Evolutionary conservation across 2,797 vertebrate genomes (phyloP).

Genomic region (Arrhamphus sclerolepis): DNA sequence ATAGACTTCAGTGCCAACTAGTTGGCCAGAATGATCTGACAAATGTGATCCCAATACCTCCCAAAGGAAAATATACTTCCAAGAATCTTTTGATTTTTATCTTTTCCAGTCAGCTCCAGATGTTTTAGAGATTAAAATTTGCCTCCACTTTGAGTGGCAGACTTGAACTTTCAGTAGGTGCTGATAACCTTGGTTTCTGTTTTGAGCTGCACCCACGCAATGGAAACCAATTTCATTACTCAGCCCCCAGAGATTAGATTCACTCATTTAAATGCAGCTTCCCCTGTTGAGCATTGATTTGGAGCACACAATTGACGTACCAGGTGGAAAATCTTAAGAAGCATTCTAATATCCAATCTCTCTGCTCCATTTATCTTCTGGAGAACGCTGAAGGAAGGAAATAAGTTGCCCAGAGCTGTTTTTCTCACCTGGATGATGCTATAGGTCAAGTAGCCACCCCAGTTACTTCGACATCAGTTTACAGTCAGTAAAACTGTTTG

Average conservation of each 20-base stretch:
- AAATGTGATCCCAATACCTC: conserved; percentile 49
- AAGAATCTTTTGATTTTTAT: conserved; percentile 41
- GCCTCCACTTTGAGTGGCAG: conserved; percentile 27
- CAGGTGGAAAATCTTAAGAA: conserved; percentile 47
- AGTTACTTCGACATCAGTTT: conserved; percentile 18
- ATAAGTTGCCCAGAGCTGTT: conserved; percentile 12
- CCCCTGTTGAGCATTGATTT: conserved; percentile 59
- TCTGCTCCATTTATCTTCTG: conserved; percentile 27
- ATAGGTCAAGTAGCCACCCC: conserved; percentile 20
- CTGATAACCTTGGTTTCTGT: conserved; percentile 48
- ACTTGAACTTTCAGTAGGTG: conserved; percentile 47
- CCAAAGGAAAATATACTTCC: conserved; percentile 61
- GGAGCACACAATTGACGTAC: conserved; percentile 54
- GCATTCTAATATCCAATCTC: conserved; percentile 43
- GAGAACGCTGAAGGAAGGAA: conserved; percentile 16
- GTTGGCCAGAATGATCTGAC: conserved; percentile 56
- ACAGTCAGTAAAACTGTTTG: conserved; percentile 3
- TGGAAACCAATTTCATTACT: conserved; percentile 61
- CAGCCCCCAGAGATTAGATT: conserved; percentile 54
- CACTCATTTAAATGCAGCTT: conserved; percentile 65
- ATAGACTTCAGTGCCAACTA: conserved; percentile 40
- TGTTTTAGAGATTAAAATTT: conserved; percentile 32
- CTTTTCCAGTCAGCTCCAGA: conserved; percentile 40
- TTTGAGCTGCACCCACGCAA: conserved; percentile 28
- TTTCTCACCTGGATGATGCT: conserved; percentile 8